Base-by-base conservation (phyloP, 2,888 invertebrate genomes). In the Anoplius nigerrimus region DNA sequence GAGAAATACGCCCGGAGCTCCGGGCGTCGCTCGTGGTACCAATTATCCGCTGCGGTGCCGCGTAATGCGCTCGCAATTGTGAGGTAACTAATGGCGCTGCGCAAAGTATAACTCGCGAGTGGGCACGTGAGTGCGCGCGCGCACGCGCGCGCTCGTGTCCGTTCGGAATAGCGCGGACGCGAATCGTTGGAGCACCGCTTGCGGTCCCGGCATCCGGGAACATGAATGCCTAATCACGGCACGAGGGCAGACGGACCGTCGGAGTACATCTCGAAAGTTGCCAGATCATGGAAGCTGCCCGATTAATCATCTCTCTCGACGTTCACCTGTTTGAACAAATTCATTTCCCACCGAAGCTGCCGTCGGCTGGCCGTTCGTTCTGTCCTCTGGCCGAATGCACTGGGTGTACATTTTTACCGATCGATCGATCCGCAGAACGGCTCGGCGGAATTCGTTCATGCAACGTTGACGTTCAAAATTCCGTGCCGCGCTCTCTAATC, bases 21-120 rank as follows among this genome's bases (percentile, higher is more conserved):
- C 74, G 24, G 24, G 24, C 24, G 58, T 62, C 55, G 54, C 42
- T 69, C 75, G 67, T 53, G 67, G 11, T 57, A 52, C 48, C 72
- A 78, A 76, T 78, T 75, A 78, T 63, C 66, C 69, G 56, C 24
- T 24, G 24, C 6, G 24, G 43, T 52, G 72, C 51, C 62, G 60
- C 72, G 62, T 24, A 24, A 24, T 24, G 64, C 76, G 78, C 61
- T 53, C 54, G 43, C 62, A 64, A 73, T 76, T 67, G 65, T 62
- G 48, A 52, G 70, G 63, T 69, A 78, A 78, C 76, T 72, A 71
- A 75, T 73, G 66, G 66, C 69, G 62, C 62, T 58, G 64, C 63
- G 59, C 52, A 48, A 46, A 27, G 45, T 56, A 63, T 65, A 71
- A 69, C 62, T 71, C 57, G 65, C 63, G 55, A 66, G 68, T n/a